A percentile compares a stretch with the other conserved stretches of the same genome.
Evolutionary conservation across 64 coral and sea anemone genomes (phyloP).

Genomic region (Orbicella faveolata): DNA sequence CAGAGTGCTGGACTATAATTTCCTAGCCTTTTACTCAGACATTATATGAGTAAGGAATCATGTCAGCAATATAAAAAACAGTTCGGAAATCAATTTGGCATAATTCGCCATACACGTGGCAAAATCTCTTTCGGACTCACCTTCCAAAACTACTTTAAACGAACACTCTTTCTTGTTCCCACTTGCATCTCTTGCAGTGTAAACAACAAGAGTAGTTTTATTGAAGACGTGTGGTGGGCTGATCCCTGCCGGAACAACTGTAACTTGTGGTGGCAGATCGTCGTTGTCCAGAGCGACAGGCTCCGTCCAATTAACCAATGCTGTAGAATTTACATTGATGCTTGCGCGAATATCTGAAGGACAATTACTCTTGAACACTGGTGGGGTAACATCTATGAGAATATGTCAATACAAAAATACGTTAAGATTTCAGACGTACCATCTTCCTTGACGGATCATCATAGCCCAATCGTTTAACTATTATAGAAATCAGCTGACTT

Average conservation of each 20-base stretch:
- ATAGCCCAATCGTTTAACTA: too few relatives aligned
- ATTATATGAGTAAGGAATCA: too few relatives aligned
- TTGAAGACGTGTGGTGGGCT: constrained; percentile 35
- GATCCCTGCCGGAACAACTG: constrained; percentile 19
- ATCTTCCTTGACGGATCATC: too few relatives aligned
- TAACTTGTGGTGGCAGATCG: not conserved
- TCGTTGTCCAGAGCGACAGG: constrained; percentile 57
- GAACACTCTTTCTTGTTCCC: constrained; percentile 58
- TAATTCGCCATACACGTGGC: not conserved
- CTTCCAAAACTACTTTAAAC: constrained; percentile 58
- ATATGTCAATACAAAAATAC: not conserved
- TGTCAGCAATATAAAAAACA: too few relatives aligned
- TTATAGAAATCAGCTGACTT: too few relatives aligned
- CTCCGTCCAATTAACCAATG: constrained; percentile 51
- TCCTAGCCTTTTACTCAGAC: too few relatives aligned
- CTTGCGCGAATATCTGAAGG: constrained; percentile 51
- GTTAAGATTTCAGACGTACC: not conserved
- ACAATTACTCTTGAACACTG: constrained; percentile 42
- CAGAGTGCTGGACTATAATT: too few relatives aligned
- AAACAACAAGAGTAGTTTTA: constrained; percentile 23
- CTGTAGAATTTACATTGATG: constrained; percentile 1
- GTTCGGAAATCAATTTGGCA: too few relatives aligned
- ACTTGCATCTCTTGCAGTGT: constrained; percentile 55
- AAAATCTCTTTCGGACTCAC: not conserved
- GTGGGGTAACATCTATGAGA: constrained; percentile 39